Percentiles rank a stretch among this genome's conserved stretches.
phyloP scores from a whole-genome alignment of 1,140 invertebrate genomes.

The Drosophila nigromelanica region DNA sequence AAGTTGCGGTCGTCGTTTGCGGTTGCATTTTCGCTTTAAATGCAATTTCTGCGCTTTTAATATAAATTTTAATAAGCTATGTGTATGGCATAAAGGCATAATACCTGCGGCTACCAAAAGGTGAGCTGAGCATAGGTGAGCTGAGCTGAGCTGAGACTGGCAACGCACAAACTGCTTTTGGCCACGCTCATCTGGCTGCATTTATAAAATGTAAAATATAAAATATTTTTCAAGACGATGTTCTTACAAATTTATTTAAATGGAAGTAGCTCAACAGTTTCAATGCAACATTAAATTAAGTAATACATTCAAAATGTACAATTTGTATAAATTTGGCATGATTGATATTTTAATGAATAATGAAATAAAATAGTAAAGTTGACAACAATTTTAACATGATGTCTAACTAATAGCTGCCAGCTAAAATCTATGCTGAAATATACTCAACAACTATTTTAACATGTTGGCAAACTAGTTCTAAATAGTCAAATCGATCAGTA shows the following conservation, averaged over 20 bases:
- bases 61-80: slow-evolving; percentile 51
- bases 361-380: no score
- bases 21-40: slow-evolving; percentile 42
- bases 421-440: no score
- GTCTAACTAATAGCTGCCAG: no score
- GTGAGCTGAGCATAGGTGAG: background rate
- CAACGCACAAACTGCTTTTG: no score
- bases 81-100: slow-evolving; percentile 46
- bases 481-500: no score
- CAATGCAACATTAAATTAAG: no score
- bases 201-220: background rate
- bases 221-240: background rate
- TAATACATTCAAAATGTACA: no score
- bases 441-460: background rate
- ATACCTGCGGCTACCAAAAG: background rate
- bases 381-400: no score
- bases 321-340: no score
- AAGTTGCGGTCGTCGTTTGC: slow-evolving; percentile 47
- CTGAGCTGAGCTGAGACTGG: no score
- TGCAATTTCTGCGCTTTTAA: slow-evolving; percentile 54
- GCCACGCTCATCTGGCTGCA: background rate
- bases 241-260: background rate
- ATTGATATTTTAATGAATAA: no score
- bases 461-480: background rate
- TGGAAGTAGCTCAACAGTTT: background rate